Evolutionary conservation across 2,888 invertebrate species (phyloP).

Genomic region (Spialia ferax): DNA sequence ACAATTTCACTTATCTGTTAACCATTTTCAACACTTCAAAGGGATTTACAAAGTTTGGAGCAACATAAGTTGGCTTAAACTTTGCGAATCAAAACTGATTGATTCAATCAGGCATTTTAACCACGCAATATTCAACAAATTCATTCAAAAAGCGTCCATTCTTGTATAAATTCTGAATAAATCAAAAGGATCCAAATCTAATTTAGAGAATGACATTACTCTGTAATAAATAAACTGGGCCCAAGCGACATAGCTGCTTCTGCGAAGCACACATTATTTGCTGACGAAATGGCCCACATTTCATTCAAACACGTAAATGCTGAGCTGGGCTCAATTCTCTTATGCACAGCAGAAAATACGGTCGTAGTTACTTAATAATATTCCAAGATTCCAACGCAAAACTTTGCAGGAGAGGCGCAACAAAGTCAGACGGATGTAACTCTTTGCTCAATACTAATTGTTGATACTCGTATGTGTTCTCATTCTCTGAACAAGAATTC

Average conservation of each 20-base stretch:
- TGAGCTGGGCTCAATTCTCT: slow-evolving; percentile 16
- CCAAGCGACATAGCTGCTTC: slow-evolving; percentile 42
- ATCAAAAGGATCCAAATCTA: slow-evolving; percentile 43
- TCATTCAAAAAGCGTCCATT: slow-evolving; percentile 4
- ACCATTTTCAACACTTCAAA: neutral
- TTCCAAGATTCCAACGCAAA: slow-evolving; percentile 25
- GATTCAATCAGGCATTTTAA: slow-evolving; percentile 2
- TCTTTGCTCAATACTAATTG: slow-evolving; percentile 15
- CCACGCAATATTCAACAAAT: neutral
- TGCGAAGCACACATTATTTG: slow-evolving; percentile 29
- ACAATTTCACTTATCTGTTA: slow-evolving; percentile 15
- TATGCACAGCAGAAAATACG: slow-evolving; percentile 23
- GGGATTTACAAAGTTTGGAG: slow-evolving; percentile 2
- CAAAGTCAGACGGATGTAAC: slow-evolving; percentile 26
- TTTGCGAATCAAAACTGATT: slow-evolving; percentile 15
- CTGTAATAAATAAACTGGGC: slow-evolving; percentile 45
- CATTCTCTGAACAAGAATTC: neutral
- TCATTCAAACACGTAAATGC: slow-evolving; percentile 45
- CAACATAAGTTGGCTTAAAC: neutral
- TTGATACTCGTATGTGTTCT: slow-evolving; percentile 8
- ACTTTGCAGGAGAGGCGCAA: slow-evolving; percentile 18
- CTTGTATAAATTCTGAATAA: slow-evolving; percentile 28
- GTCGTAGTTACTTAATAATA: slow-evolving; percentile 30
- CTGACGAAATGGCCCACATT: slow-evolving; percentile 46
- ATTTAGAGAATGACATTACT: slow-evolving; percentile 47